Percentiles rank a stretch among this genome's conserved stretches.
Conservation (phyloP, 35 echinoderm and acorn worm genomes). For the Patiria miniata region DNA sequence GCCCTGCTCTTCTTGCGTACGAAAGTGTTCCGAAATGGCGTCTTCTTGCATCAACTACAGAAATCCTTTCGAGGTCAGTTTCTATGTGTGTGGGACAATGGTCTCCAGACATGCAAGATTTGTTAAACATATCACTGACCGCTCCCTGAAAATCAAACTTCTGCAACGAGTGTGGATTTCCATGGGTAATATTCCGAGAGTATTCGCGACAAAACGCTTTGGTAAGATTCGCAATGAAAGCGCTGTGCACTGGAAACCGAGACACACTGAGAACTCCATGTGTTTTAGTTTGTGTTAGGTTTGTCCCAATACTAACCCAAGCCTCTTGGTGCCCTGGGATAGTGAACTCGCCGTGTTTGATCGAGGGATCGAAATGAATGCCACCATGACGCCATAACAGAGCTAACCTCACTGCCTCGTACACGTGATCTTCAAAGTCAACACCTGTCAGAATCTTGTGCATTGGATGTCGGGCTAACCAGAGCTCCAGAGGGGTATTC, state of each 20-base stretch:
- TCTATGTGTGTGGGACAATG: not conserved
- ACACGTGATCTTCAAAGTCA: not conserved
- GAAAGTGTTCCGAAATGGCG: not conserved
- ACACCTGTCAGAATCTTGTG: slow-evolving; percentile 15
- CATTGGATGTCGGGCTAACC: not conserved
- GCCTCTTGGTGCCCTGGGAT: not conserved
- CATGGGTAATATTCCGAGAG: not conserved
- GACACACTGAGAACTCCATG: not conserved
- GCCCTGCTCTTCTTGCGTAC: not conserved
- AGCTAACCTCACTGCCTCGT: not conserved
- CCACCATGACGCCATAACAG: not conserved
- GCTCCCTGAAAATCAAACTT: not conserved
- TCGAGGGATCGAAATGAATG: not conserved
- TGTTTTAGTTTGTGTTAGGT: not conserved
- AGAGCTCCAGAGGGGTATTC: not conserved
- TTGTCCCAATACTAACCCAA: not conserved
- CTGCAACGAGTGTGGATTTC: not conserved
- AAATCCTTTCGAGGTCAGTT: not conserved
- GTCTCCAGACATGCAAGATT: not conserved
- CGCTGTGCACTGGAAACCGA: not conserved
- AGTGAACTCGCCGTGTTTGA: not conserved
- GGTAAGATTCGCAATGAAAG: not conserved
- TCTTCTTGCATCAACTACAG: not conserved
- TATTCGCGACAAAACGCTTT: not conserved
- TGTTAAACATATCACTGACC: not conserved